Evolutionary conservation across 1,140 invertebrate species (phyloP).

Genomic region (Aphelinus atriplicis): DNA sequence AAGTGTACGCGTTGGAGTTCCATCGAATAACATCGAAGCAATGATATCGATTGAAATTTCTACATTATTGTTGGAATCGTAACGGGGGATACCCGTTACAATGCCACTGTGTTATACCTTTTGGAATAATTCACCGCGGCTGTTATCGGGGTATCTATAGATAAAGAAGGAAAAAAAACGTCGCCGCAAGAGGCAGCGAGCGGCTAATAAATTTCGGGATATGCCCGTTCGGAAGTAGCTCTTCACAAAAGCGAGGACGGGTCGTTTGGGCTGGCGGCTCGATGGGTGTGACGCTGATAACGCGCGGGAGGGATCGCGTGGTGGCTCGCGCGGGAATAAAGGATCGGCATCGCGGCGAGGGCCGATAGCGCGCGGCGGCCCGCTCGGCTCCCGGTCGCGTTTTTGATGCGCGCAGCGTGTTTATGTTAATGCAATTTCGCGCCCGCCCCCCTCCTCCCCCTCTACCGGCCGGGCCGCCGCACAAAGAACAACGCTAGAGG

Average conservation of each 20-base stretch:
- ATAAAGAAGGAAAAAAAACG: slow-evolving; percentile 11
- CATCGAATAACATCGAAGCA: too few species aligned
- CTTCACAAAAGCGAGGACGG: too few species aligned
- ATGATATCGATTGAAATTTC: too few species aligned
- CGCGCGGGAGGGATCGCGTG: not conserved
- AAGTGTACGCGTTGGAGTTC: too few species aligned
- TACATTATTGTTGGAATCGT: too few species aligned
- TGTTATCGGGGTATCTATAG: not conserved
- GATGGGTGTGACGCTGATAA: slow-evolving; percentile 25
- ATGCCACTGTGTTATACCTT: too few species aligned
- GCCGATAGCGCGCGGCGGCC: slow-evolving; percentile 31
- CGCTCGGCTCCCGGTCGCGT: not conserved
- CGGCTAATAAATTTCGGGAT: slow-evolving; percentile 1
- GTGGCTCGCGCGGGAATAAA: slow-evolving; percentile 38
- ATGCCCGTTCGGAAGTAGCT: too few species aligned
- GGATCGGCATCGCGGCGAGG: slow-evolving; percentile 26
- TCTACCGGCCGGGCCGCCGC: too few species aligned
- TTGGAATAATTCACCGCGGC: too few species aligned
- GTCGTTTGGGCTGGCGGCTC: slow-evolving; percentile 3
- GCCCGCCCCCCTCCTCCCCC: not conserved
- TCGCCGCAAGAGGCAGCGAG: not conserved
- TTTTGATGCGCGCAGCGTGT: slow-evolving; percentile 53
- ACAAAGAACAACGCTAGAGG: not conserved
- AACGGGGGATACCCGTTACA: too few species aligned
- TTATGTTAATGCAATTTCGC: slow-evolving; percentile 63